These are phyloP conservation scores for Temnothorax longispinosus DNA, from an alignment of 1,140 invertebrate species.

Conservation along the genomic window DNA sequence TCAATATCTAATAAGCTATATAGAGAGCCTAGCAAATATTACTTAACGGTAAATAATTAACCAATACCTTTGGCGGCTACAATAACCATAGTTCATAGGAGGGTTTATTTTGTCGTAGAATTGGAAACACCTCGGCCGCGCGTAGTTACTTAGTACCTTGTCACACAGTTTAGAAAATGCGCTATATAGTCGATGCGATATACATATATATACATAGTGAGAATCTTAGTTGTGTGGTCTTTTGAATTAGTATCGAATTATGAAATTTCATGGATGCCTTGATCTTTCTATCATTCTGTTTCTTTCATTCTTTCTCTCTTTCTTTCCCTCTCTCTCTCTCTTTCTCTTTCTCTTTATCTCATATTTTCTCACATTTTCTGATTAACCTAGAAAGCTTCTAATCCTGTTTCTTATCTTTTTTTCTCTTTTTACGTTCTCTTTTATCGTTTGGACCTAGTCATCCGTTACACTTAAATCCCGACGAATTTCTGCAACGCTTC, in stretches of 20 bases:
- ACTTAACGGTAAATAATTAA: conserved; percentile 83
- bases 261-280: conserved; percentile 88
- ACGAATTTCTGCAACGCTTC: conserved; percentile 82
- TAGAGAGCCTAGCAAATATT: conserved; percentile 84
- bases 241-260: conserved; percentile 86
- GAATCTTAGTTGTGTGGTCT: conserved; percentile 86
- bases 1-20: conserved; percentile 84
- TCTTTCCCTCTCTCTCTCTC: conserved; percentile 50
- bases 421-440: conserved; percentile 72
- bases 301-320: conserved; percentile 67
- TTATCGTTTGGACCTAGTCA: conserved; percentile 80
- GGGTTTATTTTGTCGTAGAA: conserved; percentile 85
- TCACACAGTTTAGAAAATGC: conserved; percentile 76
- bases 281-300: conserved; percentile 74
- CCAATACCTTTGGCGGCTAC: conserved; percentile 84
- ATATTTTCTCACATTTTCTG: conserved; percentile 58
- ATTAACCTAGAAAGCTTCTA: conserved; percentile 78
- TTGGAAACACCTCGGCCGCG: conserved; percentile 82
- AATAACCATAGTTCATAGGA: conserved; percentile 85
- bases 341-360: conserved; percentile 17
- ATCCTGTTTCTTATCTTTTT: conserved; percentile 64
- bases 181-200: conserved; percentile 84
- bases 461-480: conserved; percentile 76
- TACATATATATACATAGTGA: conserved; percentile 83
- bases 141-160: conserved; percentile 83